Base-by-base conservation (phyloP, 2,797 vertebrate genomes). In the Melanotaenia boesemani region DNA sequence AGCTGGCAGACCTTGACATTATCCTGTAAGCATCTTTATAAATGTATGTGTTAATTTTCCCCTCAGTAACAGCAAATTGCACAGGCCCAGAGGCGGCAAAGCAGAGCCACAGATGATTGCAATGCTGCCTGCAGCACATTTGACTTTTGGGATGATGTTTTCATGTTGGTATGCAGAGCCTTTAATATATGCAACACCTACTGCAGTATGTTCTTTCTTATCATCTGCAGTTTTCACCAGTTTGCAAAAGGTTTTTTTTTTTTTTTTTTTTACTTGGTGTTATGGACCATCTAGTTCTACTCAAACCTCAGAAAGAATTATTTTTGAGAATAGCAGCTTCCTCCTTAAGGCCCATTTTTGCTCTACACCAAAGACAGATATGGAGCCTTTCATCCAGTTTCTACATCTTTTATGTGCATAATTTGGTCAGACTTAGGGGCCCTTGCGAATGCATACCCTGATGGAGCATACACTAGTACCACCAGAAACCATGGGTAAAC, bases 61-160 rank as follows among this genome's bases (percentile, higher is more conserved):
- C 44, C 44, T 32, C 24, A 34, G 44, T 48, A 11, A n/a, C n/a
- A 20, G 28, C 28, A 63, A 63, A 9, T 26, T 18, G 24, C 24
- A 63, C 39, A 20, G 26, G 39, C 60, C 24, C 13, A 18, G 4
- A 20, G 28, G 18, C 44, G 13, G 61, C 16, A 32, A 6, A 12
- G 26, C 26, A 63, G 16, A n/a, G 4, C 28, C 41, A 12, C 34
- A 7, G 7, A 48, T 55, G 22, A 5, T 12, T 12, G 20, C 55
- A 24, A 28, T 56, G 28, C 62, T 32, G 44, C 44, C 61, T 46
- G 24, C 39, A 63, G 39, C 41, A 28, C 46, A 28, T 63, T 48
- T 63, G 41, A 63, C 41, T 46, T 28, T 46, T 62, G n/a, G 10
- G 50, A 54, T 54, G 50, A 24, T 54, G 50, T n/a, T 52, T 54